Conservation (phyloP, 2,797 vertebrate species). For the Rhinichthys osculus region DNA sequence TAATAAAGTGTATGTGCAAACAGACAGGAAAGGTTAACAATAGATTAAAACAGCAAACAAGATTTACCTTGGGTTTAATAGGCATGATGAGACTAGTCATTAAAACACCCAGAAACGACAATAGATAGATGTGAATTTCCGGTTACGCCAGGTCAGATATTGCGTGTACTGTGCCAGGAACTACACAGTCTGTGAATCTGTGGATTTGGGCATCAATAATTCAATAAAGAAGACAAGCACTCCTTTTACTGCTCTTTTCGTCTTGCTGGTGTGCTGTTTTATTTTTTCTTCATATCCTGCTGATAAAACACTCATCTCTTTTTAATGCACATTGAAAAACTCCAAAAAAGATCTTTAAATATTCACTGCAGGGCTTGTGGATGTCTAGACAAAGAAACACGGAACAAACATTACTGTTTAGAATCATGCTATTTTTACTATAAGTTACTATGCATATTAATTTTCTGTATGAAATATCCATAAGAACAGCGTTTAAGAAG, state of each 20-base stretch:
- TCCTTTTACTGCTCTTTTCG: conserved; percentile 34
- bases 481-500: neutral
- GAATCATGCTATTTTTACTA: neutral
- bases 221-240: conserved; percentile 73
- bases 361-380: neutral
- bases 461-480: neutral
- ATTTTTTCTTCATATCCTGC: conserved; percentile 61
- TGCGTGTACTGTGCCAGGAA: conserved; percentile 63
- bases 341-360: neutral
- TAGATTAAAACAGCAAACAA: conserved; percentile 4
- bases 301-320: conserved; percentile 47
- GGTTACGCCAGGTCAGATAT: conserved; percentile 61
- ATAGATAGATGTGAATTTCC: conserved; percentile 35
- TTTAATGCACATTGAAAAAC: conserved; percentile 28
- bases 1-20: neutral
- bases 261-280: conserved; percentile 52
- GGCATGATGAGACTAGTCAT: neutral
- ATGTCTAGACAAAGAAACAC: neutral
- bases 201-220: conserved; percentile 76
- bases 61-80: neutral
- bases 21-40: neutral
- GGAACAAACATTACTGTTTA: neutral
- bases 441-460: neutral
- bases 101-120: neutral
- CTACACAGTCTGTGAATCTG: conserved; percentile 66